phyloP scores from a whole-genome alignment of 2,888 invertebrate species.

The Siphlonurus alternatus region DNA sequence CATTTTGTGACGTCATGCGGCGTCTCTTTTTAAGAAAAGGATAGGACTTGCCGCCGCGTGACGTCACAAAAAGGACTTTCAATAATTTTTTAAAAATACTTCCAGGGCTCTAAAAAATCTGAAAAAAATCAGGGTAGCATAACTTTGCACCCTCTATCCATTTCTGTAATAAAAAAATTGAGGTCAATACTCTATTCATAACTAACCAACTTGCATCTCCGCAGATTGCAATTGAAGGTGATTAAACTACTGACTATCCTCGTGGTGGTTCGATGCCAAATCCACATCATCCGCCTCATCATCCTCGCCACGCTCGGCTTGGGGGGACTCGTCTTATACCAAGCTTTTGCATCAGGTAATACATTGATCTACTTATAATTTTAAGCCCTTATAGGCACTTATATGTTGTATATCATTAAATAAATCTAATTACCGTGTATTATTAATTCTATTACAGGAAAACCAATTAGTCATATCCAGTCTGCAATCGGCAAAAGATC shows the following conservation, averaged over 20 bases:
- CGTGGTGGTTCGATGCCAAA: not conserved
- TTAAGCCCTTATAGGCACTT: not conserved
- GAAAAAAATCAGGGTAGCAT: too few species aligned
- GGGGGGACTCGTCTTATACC: not conserved
- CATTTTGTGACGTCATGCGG: too few species aligned
- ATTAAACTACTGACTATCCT: not conserved
- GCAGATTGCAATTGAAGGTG: not conserved
- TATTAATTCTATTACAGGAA: not conserved
- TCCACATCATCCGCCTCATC: not conserved
- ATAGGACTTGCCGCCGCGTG: too few species aligned
- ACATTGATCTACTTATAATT: not conserved
- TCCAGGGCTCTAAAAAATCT: too few species aligned
- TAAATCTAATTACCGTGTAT: not conserved
- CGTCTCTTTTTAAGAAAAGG: too few species aligned
- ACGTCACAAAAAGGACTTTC: too few species aligned
- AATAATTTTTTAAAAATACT: too few species aligned
- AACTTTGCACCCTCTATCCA: too few species aligned
- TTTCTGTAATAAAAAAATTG: too few species aligned
- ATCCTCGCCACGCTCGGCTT: not conserved
- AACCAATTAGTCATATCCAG: not conserved
- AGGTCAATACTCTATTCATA: too few species aligned
- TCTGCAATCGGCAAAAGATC: not conserved
- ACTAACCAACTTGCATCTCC: too few species aligned
- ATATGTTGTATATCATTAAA: not conserved
- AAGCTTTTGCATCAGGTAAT: not conserved